Evolutionary conservation across 2,113 vertebrate genomes (phyloP).

Genomic region (Lampris incognitus): DNA sequence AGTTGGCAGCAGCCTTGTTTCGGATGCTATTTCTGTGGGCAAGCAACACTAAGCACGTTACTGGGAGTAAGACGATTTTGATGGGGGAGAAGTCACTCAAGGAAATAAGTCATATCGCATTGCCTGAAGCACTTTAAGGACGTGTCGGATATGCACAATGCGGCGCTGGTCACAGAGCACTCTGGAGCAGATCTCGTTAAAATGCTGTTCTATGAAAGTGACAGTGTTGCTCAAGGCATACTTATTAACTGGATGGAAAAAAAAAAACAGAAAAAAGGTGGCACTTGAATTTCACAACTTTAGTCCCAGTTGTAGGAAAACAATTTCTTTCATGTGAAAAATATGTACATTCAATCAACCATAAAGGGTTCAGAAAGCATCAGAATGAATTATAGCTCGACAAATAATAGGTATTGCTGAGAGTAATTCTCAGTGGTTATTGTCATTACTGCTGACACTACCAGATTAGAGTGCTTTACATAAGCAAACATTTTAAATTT

Average conservation of each 20-base stretch:
- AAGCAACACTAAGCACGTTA: constrained; percentile 78
- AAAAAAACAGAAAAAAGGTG: constrained; percentile 64
- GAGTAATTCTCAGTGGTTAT: no score
- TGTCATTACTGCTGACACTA: no score
- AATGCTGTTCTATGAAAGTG: constrained; percentile 58
- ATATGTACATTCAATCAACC: constrained; percentile 7
- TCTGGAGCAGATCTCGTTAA: constrained; percentile 64
- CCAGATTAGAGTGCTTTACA: no score
- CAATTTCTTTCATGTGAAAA: constrained; percentile 7
- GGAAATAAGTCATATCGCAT: constrained; percentile 75
- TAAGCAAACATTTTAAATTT: no score
- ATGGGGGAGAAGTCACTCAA: constrained; percentile 71
- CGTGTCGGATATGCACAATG: constrained; percentile 70
- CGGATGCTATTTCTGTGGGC: constrained; percentile 73
- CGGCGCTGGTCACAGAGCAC: constrained; percentile 64
- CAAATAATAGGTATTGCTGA: no score
- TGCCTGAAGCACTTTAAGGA: constrained; percentile 69
- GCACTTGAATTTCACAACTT: constrained; percentile 52
- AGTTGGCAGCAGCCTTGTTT: constrained; percentile 72
- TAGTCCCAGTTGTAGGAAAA: constrained; percentile 55
- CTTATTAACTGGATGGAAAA: constrained; percentile 69
- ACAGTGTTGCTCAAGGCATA: constrained; percentile 65
- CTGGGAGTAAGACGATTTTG: constrained; percentile 72
- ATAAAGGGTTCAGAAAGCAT: constrained; percentile 32
- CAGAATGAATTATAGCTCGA: no score